Evolutionary conservation across 2,113 vertebrate genomes (phyloP).

Genomic region (Caracal caracal): DNA sequence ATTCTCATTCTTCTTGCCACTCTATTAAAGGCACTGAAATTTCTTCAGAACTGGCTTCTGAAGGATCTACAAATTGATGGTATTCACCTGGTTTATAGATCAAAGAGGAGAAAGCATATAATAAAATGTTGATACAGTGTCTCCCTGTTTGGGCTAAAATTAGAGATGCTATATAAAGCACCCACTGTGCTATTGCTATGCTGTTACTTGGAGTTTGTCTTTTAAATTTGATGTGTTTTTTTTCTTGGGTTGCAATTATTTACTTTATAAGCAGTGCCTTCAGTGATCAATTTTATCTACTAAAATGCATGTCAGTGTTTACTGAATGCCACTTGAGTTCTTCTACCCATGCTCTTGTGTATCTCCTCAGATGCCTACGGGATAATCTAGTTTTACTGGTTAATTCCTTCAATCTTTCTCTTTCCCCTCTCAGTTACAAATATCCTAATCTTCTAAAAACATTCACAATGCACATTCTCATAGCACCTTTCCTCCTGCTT

Average conservation of each 20-base stretch:
- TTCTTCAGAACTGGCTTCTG: constrained; percentile 30
- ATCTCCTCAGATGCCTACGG: not conserved
- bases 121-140: constrained; percentile 26
- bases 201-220: not conserved
- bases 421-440: not conserved
- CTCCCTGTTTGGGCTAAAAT: not conserved
- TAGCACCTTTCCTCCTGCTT: not conserved
- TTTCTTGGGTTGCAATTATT: not conserved
- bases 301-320: not conserved
- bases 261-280: not conserved
- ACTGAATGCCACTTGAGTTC: not conserved
- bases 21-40: not conserved
- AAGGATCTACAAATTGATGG: not conserved
- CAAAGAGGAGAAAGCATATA: constrained; percentile 17
- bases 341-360: not conserved
- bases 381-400: not conserved
- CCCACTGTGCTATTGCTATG: not conserved
- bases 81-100: not conserved
- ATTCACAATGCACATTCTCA: not conserved
- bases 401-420: not conserved
- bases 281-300: not conserved
- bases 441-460: not conserved
- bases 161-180: not conserved
- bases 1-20: constrained; percentile 25
- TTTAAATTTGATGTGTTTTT: constrained; percentile 30